Percentiles rank a stretch among this genome's conserved stretches.
phyloP scores from a whole-genome alignment of 23 tunicate genomes.

The Trididemnum clinides region DNA sequence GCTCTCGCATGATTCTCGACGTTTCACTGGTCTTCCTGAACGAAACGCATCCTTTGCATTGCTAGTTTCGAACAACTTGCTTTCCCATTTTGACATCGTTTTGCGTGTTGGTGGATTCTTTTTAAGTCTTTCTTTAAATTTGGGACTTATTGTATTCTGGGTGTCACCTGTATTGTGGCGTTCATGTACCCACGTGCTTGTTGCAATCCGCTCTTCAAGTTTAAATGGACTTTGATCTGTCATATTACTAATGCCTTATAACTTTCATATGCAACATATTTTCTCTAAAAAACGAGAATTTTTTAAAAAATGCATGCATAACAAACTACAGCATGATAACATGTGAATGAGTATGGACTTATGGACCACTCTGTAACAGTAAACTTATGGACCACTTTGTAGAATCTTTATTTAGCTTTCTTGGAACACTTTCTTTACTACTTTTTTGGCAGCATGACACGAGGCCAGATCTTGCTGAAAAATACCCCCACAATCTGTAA shows the following conservation, averaged over 20 bases:
- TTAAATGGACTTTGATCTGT: slow-evolving; percentile 7
- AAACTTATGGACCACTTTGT: too few relatives aligned
- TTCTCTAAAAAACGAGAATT: too few relatives aligned
- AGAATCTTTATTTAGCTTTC: too few relatives aligned
- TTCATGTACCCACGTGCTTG: slow-evolving; percentile 1
- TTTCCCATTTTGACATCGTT: slow-evolving; percentile 7
- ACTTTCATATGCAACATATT: too few relatives aligned
- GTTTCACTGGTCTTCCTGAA: slow-evolving; percentile 10
- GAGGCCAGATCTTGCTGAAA: too few relatives aligned
- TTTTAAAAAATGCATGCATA: too few relatives aligned
- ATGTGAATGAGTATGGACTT: too few relatives aligned
- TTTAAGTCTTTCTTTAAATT: not conserved
- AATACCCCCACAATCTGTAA: too few relatives aligned
- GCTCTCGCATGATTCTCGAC: slow-evolving; percentile 2
- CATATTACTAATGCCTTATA: not conserved
- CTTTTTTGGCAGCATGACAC: too few relatives aligned
- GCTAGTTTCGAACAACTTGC: slow-evolving; percentile 13
- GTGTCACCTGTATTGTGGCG: slow-evolving; percentile 25
- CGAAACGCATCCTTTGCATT: slow-evolving; percentile 1
- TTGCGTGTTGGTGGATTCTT: slow-evolving; percentile 23
- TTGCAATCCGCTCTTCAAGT: slow-evolving; percentile 19
- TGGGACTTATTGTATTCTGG: slow-evolving; percentile 5
- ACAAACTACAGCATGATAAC: too few relatives aligned
- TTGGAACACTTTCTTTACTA: too few relatives aligned
- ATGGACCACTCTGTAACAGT: too few relatives aligned